Evolutionary conservation across 2,113 vertebrate species (phyloP), one percentile per base, ranked within the genome.

Genomic region (Egretta garzetta): DNA sequence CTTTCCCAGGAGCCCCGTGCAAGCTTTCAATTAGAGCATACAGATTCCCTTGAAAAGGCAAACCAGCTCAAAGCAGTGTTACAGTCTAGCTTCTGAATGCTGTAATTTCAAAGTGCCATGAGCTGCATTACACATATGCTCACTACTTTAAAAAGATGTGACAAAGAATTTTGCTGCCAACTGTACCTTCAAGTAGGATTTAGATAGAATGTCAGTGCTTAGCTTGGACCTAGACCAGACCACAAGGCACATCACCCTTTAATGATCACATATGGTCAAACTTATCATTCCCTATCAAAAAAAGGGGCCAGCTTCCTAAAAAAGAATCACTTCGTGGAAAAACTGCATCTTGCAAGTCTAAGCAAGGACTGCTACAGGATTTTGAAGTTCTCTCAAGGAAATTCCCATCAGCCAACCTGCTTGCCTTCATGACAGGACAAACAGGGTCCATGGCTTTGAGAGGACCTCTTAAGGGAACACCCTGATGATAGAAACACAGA

Each of bases 1-100:
- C 62, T 41, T 68, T 26, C 3, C 41, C 0, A 0, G 37, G 33
- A 64, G 14, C 3, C 4, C 15, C 8, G 1, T 18, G 4, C 6
- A 55, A 12, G 9, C 10, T 18, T 73, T 66, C 59, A 80, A n/a
- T 66, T 27, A 64, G 3, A 70, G 11, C 30, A 72, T 2, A 19
- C 14, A 66, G 52, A 64, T 32, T 45, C 53, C 30, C 35, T 74
- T 39, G 45, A 56, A 87, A 84, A 17, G 4, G 11, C 52, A 67
- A 52, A 84, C 14, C 14, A 60, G 45, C 33, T 76, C 45, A 60
- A 81, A 64, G 23, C 12, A 47, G 3, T 9, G 7, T 49, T 68
- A 72, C 20, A 68, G 12, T 50, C 45, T 3, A 43, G 50, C 20
- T 89, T 89, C 68, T 22, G 6, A 90, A 56, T 19, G 13, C 21